Evolutionary conservation across 2,113 vertebrate species (phyloP), one percentile per base, ranked within the genome.

Genomic region (Thryonomys swinderianus): DNA sequence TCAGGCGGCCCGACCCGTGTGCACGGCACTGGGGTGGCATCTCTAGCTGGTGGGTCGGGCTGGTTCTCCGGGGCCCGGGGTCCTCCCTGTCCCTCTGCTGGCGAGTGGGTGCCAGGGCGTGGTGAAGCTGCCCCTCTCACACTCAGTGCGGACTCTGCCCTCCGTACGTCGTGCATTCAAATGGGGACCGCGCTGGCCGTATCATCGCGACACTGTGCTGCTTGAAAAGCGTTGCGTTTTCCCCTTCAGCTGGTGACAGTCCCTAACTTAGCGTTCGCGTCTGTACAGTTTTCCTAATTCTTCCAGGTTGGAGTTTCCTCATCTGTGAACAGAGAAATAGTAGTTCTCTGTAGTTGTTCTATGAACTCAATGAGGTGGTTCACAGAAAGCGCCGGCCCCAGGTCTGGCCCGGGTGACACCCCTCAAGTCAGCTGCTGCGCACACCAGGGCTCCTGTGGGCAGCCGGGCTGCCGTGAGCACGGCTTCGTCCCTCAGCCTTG

Each of bases 41-140:
- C 85, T 48, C 32, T 51, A 69, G 53, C 83, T 37, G 88, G 74
- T 93, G 83, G 92, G 1, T 64, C 4, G 85, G 55, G 48, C 64
- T 96, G 90, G 69, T 45, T 93, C 32, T 40, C 14, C 64, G 92
- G 82, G 67, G 45, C 94, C 93, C 59, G 3, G 21, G n/a, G 27
- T 80, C n/a, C 67, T 23, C 67, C 67, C 37, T 71, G 25, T 16
- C 23, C 71, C 42, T 42, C 25, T 94, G 32, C 90, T 90, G 76
- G 76, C 32, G 40, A 86, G 8, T 37, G 5, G 11, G 42, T 25
- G 55, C 48, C 17, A 21, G 91, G 95, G 7, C 85, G 83, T 62
- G 64, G 79, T 59, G 18, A 80, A 76, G 81, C 23, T 45, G 89
- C 37, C 62, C 93, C 83, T 91, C 84, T 79, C 25, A 4, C 93